Conservation (phyloP, 1,140 invertebrate species). For the Halesus radiatus region DNA sequence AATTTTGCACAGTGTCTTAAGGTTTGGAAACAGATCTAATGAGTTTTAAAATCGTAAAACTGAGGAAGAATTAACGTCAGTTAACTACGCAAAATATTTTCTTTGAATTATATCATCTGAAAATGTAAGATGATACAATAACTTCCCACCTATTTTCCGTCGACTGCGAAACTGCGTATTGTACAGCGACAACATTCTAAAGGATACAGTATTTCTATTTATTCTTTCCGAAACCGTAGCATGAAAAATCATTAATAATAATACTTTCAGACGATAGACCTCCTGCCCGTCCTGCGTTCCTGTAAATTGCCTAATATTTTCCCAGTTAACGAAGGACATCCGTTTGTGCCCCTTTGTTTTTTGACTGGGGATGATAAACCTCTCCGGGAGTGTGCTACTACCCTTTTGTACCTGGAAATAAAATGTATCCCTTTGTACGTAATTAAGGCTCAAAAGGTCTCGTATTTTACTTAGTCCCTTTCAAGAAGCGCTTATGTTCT, state of each 20-base stretch:
- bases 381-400: not conserved
- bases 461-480: constrained; percentile 31
- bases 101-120: too few relatives aligned
- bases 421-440: constrained; percentile 32
- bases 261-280: not conserved
- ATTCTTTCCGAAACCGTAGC: not conserved
- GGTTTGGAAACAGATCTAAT: too few relatives aligned
- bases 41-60: too few relatives aligned
- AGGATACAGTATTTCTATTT: too few relatives aligned
- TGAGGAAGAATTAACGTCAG: too few relatives aligned
- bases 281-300: not conserved
- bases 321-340: constrained; percentile 23
- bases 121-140: too few relatives aligned
- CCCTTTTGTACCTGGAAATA: constrained; percentile 1
- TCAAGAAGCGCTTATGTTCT: constrained; percentile 20
- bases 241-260: constrained; percentile 30
- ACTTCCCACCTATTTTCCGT: too few relatives aligned
- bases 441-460: constrained; percentile 34
- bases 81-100: too few relatives aligned
- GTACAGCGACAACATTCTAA: too few relatives aligned
- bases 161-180: too few relatives aligned
- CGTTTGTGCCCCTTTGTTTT: constrained; percentile 28
- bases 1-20: too few relatives aligned
- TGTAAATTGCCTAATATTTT: constrained; percentile 14
- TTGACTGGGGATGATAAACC: constrained; percentile 14